phyloP scores from a whole-genome alignment of 1,140 invertebrate species.

The Pomacea maculata region DNA sequence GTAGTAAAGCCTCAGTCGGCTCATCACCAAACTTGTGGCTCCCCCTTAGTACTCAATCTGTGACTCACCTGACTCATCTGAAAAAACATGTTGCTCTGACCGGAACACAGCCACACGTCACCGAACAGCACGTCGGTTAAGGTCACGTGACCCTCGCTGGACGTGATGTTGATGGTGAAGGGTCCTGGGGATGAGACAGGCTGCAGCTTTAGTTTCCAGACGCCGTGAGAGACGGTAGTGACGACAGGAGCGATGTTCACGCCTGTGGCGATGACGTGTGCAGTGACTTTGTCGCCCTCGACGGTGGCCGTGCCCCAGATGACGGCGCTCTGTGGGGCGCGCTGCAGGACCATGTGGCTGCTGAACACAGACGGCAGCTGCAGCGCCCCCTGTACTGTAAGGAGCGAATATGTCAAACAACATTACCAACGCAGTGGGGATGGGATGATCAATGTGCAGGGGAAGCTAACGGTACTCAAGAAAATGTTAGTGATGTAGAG shows the following conservation, averaged over 20 bases:
- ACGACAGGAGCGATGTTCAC: neutral
- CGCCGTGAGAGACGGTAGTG: constrained; percentile 8
- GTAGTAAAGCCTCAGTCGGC: too few relatives aligned
- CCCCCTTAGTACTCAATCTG: too few relatives aligned
- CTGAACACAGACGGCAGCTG: constrained; percentile 36
- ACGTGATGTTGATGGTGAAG: constrained; percentile 33
- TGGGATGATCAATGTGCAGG: too few relatives aligned
- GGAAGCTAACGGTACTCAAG: too few relatives aligned
- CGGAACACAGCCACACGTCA: constrained; percentile 59
- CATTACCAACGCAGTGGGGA: too few relatives aligned
- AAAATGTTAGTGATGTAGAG: too few relatives aligned
- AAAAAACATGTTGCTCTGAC: constrained; percentile 60
- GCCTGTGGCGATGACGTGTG: constrained; percentile 5
- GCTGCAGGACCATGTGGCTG: constrained; percentile 56
- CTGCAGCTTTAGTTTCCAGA: constrained; percentile 27
- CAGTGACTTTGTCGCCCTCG: constrained; percentile 29
- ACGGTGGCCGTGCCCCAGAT: constrained; percentile 49
- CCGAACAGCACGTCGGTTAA: constrained; percentile 55
- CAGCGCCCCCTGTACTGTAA: neutral
- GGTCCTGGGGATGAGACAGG: constrained; percentile 29
- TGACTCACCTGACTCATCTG: constrained; percentile 27
- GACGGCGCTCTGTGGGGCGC: constrained; percentile 35
- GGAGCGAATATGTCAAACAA: too few relatives aligned
- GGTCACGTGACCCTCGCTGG: constrained; percentile 7
- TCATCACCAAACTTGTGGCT: too few relatives aligned